Base-by-base conservation (phyloP, 2,113 vertebrate species). In the Podilymbus podiceps region DNA sequence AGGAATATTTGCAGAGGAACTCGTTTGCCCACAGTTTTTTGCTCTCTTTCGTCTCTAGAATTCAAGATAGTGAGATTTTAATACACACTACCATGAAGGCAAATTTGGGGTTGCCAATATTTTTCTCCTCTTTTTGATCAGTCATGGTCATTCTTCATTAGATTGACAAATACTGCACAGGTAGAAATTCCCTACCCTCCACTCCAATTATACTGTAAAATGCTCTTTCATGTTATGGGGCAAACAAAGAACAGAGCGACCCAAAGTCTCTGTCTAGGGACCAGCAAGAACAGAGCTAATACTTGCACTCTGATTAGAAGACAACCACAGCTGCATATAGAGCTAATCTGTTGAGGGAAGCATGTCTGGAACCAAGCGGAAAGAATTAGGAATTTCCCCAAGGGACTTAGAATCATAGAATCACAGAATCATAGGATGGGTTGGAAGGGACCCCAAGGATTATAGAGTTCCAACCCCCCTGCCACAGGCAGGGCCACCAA, bases 91-190 rank as follows among this genome's bases (percentile, higher is more conserved):
- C 15, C 44, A 31, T 71, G 38, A 82, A 59, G 25, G 24, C 5
- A 84, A 71, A 64, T 4, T 38, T n/a, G 11, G n/a, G 4, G 6
- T 38, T 71, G 25, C 14, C 28, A 27, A 2, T 25, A 27, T 17
- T 47, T 77, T 89, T 40, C 19, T 78, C 63, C 58, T 81, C 23
- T 68, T 72, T 90, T 59, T 4, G 2, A 18, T 13, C 31, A 64
- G 49, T 24, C 52, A 19, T 3, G 8, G 35, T 44, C 25, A n/a
- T 44, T 60, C 46, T 72, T 53, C 40, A 25, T 25, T 33, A 59
- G 13, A n/a, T 9, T 28, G 50, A 52, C 40, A 71, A 35, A 35
- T 1, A 53, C 13, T 12, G 1, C 28, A 28, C 0, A 0, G 28
- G 10, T 38, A 18, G 59, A 73, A 63, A 80, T 63, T 24, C 25